Percentiles rank a stretch among this genome's conserved stretches.
These are phyloP conservation scores for Pachydiplax longipennis DNA, from an alignment of 2,888 invertebrate genomes.

Conservation along the genomic window DNA sequence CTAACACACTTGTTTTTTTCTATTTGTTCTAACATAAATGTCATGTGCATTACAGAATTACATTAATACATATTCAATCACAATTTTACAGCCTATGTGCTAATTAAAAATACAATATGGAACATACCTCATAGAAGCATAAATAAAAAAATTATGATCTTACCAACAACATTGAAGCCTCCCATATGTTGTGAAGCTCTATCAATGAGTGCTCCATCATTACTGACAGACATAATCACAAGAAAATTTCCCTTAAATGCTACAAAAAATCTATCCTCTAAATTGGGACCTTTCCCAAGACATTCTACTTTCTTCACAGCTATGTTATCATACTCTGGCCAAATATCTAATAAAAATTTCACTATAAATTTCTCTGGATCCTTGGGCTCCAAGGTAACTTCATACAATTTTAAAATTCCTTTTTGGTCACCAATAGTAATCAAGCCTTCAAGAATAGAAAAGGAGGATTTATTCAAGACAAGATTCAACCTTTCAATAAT, in stretches of 20 bases:
- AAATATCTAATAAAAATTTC: not conserved
- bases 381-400: not conserved
- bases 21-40: no score
- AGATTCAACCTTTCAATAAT: no score
- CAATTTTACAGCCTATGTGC: no score
- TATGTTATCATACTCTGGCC: conserved; percentile 19
- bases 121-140: not conserved
- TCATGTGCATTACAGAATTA: no score
- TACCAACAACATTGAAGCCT: not conserved
- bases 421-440: not conserved
- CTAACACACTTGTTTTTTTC: no score
- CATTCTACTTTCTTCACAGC: not conserved
- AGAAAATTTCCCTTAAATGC: conserved; percentile 25
- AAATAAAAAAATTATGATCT: not conserved
- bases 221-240: not conserved
- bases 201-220: not conserved
- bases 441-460: not conserved
- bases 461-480: no score
- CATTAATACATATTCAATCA: no score
- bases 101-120: no score
- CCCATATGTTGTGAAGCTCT: not conserved
- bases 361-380: not conserved
- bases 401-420: not conserved
- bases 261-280: not conserved
- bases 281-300: not conserved